Evolutionary conservation across 1,140 invertebrate species (phyloP).

Genomic region (Drosophila virilis): DNA sequence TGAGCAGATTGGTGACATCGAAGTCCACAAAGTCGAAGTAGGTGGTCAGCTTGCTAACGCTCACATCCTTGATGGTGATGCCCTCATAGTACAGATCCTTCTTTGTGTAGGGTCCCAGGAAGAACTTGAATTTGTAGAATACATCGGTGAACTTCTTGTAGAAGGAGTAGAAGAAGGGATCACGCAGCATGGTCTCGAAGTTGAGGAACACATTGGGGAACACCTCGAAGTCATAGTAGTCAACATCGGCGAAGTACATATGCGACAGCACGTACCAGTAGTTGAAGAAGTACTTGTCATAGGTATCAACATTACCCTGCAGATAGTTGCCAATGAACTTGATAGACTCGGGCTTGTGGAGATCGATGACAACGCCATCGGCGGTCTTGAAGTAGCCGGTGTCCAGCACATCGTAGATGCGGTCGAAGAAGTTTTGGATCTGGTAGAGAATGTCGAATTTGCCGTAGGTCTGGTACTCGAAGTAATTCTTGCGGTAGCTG

Average conservation of each 20-base stretch:
- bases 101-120: slow-evolving; percentile 86
- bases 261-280: slow-evolving; percentile 85
- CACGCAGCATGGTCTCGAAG: slow-evolving; percentile 87
- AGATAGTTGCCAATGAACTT: slow-evolving; percentile 88
- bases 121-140: slow-evolving; percentile 85
- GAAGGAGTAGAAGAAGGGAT: slow-evolving; percentile 88
- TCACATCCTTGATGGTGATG: slow-evolving; percentile 87
- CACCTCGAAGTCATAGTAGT: slow-evolving; percentile 58
- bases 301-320: slow-evolving; percentile 88
- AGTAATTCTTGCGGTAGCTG: slow-evolving; percentile 86
- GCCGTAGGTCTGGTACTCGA: slow-evolving; percentile 65
- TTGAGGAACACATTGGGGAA: slow-evolving; percentile 85
- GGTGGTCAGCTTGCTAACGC: slow-evolving; percentile 88
- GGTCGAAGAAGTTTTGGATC: slow-evolving; percentile 85
- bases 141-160: slow-evolving; percentile 86
- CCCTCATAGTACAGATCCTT: slow-evolving; percentile 87
- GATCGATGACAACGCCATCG: slow-evolving; percentile 85
- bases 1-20: slow-evolving; percentile 88
- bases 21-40: slow-evolving; percentile 90
- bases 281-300: slow-evolving; percentile 86
- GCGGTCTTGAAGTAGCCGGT: slow-evolving; percentile 85
- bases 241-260: slow-evolving; percentile 84
- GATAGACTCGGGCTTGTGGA: slow-evolving; percentile 85
- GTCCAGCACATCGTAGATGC: slow-evolving; percentile 88
- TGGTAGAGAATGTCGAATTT: slow-evolving; percentile 66